Base-by-base conservation (phyloP, 2,797 vertebrate species). In the Pipistrellus pygmaeus region DNA sequence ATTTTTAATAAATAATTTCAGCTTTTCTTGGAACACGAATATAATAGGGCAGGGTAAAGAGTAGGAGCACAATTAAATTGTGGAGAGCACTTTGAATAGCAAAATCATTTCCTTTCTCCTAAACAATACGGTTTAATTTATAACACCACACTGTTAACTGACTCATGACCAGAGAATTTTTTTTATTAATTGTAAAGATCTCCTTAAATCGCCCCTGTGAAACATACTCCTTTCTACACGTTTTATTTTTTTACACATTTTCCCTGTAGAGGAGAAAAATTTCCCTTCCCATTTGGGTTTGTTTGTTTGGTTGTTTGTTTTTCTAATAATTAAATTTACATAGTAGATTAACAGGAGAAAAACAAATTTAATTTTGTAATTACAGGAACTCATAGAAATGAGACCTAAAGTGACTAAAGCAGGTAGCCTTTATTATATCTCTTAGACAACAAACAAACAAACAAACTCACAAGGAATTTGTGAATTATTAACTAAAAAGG, bases 21-120 rank as follows among this genome's bases (percentile, higher is more conserved):
- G 25, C 21, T 75, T 64, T 84, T 53, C 62, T 9, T 83, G 15
- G 21, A 93, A 83, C 8, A 23, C 17, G 25, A 72, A 21, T 44
- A 46, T 62, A 84, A 76, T 9, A 64, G 14, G 11, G 3, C 20
- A 69, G 27, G 8, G 21, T 71, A 14, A 75, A 1, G 8, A 23
- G 0, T 46, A 73, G 4, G 6, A 6, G 8, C 11, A 44, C 18
- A 64, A 81, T 41, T 76, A 71, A 71, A 64, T 71, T 46, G 20
- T 62, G 15, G 71, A 83, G 13, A 75, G 27, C 20, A 38, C 35
- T 66, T 82, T 64, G 83, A 77, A 57, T 17, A 64, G 14, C 14
- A 90, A 76, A 93, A 72, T 72, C 21, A 13, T 84, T 93, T 82
- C 4, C 27, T 83, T 94, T 87, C 64, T 85, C 10, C 23, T 90